Conservation (phyloP, 2,797 vertebrate species). For the Varecia variegata region DNA sequence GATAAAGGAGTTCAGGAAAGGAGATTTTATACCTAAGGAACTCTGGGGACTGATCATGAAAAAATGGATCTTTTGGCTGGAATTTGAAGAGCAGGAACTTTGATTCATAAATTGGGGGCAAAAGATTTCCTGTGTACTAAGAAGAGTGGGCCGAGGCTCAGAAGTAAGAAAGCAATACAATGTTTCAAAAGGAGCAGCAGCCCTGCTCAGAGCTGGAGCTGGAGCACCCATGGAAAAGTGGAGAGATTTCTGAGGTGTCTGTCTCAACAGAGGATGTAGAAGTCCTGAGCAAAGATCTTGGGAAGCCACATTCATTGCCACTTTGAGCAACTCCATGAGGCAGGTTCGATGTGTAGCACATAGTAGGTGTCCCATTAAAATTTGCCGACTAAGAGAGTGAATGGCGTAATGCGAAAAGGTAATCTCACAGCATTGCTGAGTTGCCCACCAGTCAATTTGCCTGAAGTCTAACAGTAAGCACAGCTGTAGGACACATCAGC, state of each 20-base stretch:
- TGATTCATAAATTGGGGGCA: neutral
- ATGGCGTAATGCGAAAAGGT: neutral
- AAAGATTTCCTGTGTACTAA: neutral
- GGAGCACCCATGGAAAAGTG: neutral
- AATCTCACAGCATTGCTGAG: neutral
- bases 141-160: neutral
- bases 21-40: neutral
- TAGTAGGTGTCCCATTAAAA: neutral
- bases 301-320: neutral
- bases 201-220: neutral
- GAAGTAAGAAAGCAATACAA: neutral
- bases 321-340: neutral
- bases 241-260: neutral
- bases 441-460: neutral
- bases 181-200: neutral
- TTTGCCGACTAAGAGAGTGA: neutral
- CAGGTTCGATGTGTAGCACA: neutral
- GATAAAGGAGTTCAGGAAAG: neutral
- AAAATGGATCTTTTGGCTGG: neutral
- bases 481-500: accelerated
- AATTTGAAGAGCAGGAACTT: neutral
- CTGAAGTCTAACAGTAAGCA: neutral
- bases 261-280: neutral
- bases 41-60: neutral
- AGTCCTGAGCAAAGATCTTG: neutral